A percentile compares a stretch with the other conserved stretches of the same genome.
Evolutionary conservation across 1,140 invertebrate genomes (phyloP).

Genomic region (Drosophila sechellia): DNA sequence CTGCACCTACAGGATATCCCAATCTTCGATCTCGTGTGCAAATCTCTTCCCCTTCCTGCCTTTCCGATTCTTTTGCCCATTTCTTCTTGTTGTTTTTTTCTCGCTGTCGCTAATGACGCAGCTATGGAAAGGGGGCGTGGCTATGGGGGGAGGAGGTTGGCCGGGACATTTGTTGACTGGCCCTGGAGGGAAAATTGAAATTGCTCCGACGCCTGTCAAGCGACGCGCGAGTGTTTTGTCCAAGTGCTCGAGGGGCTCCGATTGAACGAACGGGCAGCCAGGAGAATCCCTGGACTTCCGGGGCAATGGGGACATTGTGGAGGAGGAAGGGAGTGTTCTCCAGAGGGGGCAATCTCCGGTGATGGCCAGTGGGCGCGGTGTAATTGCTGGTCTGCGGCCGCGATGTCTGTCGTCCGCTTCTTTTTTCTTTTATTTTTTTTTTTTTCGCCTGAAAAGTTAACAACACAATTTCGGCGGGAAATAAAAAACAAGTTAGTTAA

Average conservation of each 20-base stretch:
- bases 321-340: too few relatives aligned
- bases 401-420: slow-evolving; percentile 2
- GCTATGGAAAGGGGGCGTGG: not conserved
- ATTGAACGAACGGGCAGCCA: slow-evolving; percentile 1
- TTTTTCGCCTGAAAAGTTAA: slow-evolving; percentile 57
- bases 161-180: slow-evolving; percentile 65
- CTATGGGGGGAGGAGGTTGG: not conserved
- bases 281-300: not conserved
- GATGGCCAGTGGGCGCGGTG: slow-evolving; percentile 21
- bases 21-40: slow-evolving; percentile 1
- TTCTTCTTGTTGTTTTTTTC: slow-evolving; percentile 1
- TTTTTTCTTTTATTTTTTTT: too few relatives aligned
- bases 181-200: slow-evolving; percentile 66
- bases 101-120: slow-evolving; percentile 67
- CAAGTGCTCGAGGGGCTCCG: slow-evolving; percentile 62
- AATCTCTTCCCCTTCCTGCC: not conserved
- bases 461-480: slow-evolving; percentile 77
- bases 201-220: slow-evolving; percentile 39
- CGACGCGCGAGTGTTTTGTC: slow-evolving; percentile 56
- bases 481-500: slow-evolving; percentile 83
- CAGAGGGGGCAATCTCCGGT: not conserved
- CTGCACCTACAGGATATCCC: slow-evolving; percentile 3
- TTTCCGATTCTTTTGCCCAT: not conserved
- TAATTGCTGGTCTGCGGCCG: slow-evolving; percentile 69
- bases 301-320: not conserved